A percentile compares a stretch with the other conserved stretches of the same genome.
Conservation (phyloP, 2,888 invertebrate species). For the Tuta absoluta region DNA sequence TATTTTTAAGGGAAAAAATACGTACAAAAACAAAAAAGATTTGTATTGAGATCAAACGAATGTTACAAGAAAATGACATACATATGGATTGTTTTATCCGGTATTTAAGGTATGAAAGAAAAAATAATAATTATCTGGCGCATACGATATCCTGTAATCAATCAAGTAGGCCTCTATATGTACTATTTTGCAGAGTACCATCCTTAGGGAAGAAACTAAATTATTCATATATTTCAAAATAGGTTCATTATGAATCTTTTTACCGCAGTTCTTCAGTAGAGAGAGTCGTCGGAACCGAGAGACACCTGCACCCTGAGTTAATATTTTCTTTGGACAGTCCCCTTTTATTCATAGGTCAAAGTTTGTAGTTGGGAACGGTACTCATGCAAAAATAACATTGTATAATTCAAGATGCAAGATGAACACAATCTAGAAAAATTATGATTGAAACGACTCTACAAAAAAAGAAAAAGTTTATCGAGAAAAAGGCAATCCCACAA, state of each 20-base stretch:
- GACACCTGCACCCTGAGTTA: conserved; percentile 48
- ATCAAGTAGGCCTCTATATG: no score
- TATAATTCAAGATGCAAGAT: background rate
- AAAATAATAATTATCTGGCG: no score
- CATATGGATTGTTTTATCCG: no score
- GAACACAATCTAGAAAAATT: background rate
- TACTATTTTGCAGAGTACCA: no score
- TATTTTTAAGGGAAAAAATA: no score
- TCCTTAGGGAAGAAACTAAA: no score
- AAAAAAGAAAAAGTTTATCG: background rate
- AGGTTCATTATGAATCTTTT: conserved; percentile 5
- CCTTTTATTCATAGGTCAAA: conserved; percentile 35
- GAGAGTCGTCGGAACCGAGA: conserved; percentile 15
- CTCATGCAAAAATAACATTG: conserved; percentile 15
- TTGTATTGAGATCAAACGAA: no score
- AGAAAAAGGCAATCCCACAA: background rate
- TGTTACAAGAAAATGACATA: no score
- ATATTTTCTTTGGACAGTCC: conserved; percentile 65
- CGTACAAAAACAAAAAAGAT: no score
- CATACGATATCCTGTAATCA: no score
- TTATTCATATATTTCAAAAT: no score
- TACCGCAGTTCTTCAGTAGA: background rate
- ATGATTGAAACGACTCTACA: background rate
- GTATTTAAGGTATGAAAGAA: no score
- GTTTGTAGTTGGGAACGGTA: conserved; percentile 13